These are phyloP conservation scores for Lasioglossum albipes DNA, from an alignment of 1,140 invertebrate genomes.

Conservation along the genomic window DNA sequence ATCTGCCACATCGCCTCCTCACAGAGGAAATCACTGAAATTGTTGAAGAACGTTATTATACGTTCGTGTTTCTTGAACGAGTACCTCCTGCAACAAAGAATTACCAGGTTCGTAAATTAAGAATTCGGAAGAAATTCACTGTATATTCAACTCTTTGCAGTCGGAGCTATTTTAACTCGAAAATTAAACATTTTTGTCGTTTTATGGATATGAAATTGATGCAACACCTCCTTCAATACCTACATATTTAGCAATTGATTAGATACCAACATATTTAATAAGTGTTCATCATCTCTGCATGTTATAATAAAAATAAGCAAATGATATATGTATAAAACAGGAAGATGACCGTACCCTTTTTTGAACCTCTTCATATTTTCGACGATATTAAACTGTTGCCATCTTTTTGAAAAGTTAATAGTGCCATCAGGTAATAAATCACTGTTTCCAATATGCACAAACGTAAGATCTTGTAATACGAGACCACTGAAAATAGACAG, in stretches of 20 bases:
- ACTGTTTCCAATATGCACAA: constrained; percentile 98
- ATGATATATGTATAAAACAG: not conserved
- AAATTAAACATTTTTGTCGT: too few relatives aligned
- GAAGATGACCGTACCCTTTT: constrained; percentile 86
- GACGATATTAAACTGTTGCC: constrained; percentile 98
- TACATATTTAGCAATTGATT: too few relatives aligned
- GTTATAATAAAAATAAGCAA: too few relatives aligned
- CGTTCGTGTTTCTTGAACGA: constrained; percentile 94
- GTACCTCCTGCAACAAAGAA: constrained; percentile 84
- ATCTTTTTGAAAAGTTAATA: constrained; percentile 98
- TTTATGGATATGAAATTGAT: too few relatives aligned
- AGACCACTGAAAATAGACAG: constrained; percentile 89
- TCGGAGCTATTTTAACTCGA: too few relatives aligned
- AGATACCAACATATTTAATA: too few relatives aligned
- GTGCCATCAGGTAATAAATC: constrained; percentile 92
- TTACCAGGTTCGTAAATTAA: not conserved
- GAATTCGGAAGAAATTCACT: too few relatives aligned
- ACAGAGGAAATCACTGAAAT: constrained; percentile 96
- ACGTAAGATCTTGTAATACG: constrained; percentile 98
- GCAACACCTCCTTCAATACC: too few relatives aligned
- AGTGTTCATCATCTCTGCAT: too few relatives aligned
- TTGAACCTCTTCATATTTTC: constrained; percentile 98
- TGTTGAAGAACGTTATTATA: constrained; percentile 97
- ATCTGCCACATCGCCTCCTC: constrained; percentile 99
- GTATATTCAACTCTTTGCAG: too few relatives aligned